A percentile compares a stretch with the other conserved stretches of the same genome.
phyloP scores from a whole-genome alignment of 2,797 vertebrate species.

The Natrix natrix region DNA sequence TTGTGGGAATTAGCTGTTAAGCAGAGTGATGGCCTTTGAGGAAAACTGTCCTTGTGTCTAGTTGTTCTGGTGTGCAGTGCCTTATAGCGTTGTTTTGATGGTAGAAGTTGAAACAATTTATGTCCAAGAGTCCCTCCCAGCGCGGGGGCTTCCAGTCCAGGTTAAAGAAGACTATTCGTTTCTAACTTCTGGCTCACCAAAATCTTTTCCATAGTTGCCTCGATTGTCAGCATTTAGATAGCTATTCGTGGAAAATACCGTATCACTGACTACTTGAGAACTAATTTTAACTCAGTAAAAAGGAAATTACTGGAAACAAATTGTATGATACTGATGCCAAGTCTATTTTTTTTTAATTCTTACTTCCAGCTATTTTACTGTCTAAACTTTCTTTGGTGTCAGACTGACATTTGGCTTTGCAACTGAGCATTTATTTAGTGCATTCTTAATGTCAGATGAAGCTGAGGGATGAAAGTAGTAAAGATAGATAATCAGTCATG shows the following conservation, averaged over 20 bases:
- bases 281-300: background rate
- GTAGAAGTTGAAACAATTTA: too few relatives aligned
- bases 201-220: background rate
- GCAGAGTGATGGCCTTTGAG: too few relatives aligned
- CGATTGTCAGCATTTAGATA: background rate
- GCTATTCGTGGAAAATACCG: background rate
- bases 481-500: conserved; percentile 43
- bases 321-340: background rate
- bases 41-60: too few relatives aligned
- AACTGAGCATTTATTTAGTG: conserved; percentile 25
- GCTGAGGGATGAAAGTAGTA: conserved; percentile 3
- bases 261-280: background rate
- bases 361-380: conserved; percentile 7
- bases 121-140: background rate
- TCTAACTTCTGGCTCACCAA: background rate
- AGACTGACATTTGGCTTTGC: conserved; percentile 34
- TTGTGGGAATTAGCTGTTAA: too few relatives aligned
- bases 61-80: too few relatives aligned
- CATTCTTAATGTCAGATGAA: conserved; percentile 13
- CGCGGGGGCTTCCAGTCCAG: background rate
- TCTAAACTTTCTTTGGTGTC: conserved; percentile 27
- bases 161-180: background rate
- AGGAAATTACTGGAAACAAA: background rate
- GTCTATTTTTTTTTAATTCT: background rate
- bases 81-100: too few relatives aligned